Evolutionary conservation across 2,888 invertebrate species (phyloP), one percentile per base, ranked within the genome.

Genomic region (Drosophila diplacantha): DNA sequence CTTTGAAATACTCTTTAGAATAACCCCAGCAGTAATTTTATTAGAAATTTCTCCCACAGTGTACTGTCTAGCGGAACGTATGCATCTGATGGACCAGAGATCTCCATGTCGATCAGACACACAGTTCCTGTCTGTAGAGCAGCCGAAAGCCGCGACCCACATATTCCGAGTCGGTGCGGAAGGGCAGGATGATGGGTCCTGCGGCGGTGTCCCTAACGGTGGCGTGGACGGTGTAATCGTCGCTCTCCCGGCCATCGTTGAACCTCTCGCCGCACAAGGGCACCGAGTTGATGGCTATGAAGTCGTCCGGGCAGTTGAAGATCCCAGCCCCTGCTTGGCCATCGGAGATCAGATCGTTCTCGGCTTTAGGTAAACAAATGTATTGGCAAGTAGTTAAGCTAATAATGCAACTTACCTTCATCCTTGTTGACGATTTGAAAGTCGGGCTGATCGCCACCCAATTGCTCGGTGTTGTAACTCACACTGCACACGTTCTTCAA

Each of bases 261-360:
- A 94, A 89, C 32, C 92, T 90, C 54, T 93, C 93, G 0, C 94
- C 94, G 75, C 94, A 95, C 4, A 95, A 88, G 55, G 94, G 89
- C 24, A 92, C 90, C 14, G 93, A 93, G 51, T 93, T 91, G 65
- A 94, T 89, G 3, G 93, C 89, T 43, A 94, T 89, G 88, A 92
- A 95, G 85, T 94, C 94, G 71, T 92, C 92, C 0, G 94, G 93
- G 83, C 94, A 95, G 86, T 93, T 93, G 75, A 92, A 91, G 55
- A 93, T 91, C 78, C 94, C 94, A 46, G 92, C 92, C 0, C 94
- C 94, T 2, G 94, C 94, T 86, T 94, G 93, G 2, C 91, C 91
- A 31, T 91, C 90, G 3, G 93, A 91, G 34, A 93, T 90, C 6
- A 92, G 88, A 64, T 91, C 90, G 37, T 90, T 87, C 29, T 92